Percentiles rank a stretch among this genome's conserved stretches.
Evolutionary conservation across 2,113 vertebrate genomes (phyloP).

Genomic region (Asarcornis scutulata): DNA sequence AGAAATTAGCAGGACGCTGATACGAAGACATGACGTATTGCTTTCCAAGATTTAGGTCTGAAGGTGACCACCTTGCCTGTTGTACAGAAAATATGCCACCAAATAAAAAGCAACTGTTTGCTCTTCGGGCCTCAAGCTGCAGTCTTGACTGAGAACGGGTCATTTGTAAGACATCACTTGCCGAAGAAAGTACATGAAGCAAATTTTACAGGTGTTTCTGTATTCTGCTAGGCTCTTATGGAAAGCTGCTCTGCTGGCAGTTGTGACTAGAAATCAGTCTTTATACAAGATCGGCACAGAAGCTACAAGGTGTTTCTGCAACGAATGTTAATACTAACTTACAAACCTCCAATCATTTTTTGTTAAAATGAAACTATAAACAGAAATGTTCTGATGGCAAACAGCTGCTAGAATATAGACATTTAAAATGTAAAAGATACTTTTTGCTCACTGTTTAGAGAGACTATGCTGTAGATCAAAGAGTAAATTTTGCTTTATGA

Average conservation of each 20-base stretch:
- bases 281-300: conserved; percentile 6
- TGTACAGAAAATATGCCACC: conserved; percentile 24
- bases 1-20: conserved; percentile 78
- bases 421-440: conserved; percentile 57
- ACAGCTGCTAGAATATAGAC: conserved; percentile 11
- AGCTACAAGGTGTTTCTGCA: conserved; percentile 53
- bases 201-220: neutral
- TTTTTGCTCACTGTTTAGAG: conserved; percentile 52
- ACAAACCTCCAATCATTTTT: conserved; percentile 60
- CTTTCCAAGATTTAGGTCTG: conserved; percentile 79
- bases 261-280: neutral
- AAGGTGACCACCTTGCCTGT: conserved; percentile 45
- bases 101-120: conserved; percentile 43
- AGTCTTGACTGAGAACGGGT: neutral
- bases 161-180: neutral
- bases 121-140: neutral
- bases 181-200: neutral
- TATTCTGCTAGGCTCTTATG: neutral
- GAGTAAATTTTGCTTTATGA: conserved; percentile 20
- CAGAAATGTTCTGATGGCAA: conserved; percentile 65
- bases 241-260: neutral
- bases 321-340: conserved; percentile 48
- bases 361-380: conserved; percentile 68
- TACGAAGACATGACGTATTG: conserved; percentile 68
- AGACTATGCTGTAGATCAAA: neutral